Percentiles rank a stretch among this genome's conserved stretches.
phyloP scores from a whole-genome alignment of 2,888 invertebrate species.

The Xestia xanthographa region DNA sequence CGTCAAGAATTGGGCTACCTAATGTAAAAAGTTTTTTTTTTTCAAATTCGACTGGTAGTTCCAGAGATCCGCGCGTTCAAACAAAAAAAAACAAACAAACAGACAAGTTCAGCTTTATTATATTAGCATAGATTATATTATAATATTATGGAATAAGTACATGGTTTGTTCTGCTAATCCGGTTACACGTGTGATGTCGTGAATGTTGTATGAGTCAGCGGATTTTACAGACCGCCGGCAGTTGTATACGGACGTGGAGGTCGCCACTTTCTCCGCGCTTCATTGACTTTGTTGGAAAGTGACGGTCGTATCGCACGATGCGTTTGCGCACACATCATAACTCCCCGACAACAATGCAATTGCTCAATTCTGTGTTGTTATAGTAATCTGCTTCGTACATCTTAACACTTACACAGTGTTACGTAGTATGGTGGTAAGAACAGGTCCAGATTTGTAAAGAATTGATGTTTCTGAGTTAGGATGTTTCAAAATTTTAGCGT shows the following conservation, averaged over 20 bases:
- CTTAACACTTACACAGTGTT: slow-evolving; percentile 52
- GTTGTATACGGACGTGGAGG: slow-evolving; percentile 86
- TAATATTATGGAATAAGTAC: slow-evolving; percentile 8
- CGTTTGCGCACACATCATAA: slow-evolving; percentile 72
- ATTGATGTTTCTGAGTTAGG: background rate
- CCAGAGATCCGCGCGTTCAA: background rate
- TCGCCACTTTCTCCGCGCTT: slow-evolving; percentile 89
- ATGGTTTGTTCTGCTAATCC: slow-evolving; percentile 5
- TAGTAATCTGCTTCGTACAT: slow-evolving; percentile 60
- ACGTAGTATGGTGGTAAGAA: slow-evolving; percentile 37
- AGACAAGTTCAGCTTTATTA: background rate
- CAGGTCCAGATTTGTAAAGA: background rate
- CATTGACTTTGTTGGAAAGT: slow-evolving; percentile 90
- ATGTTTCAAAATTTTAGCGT: background rate
- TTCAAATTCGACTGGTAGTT: background rate
- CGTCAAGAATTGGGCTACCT: background rate
- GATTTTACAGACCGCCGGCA: slow-evolving; percentile 81
- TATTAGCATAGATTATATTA: background rate
- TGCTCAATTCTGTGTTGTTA: slow-evolving; percentile 70
- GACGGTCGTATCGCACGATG: slow-evolving; percentile 83
- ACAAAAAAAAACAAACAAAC: background rate
- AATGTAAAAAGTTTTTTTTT: background rate
- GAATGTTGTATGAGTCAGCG: slow-evolving; percentile 83
- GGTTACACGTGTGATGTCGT: slow-evolving; percentile 19
- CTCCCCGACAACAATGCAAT: slow-evolving; percentile 69